Conservation (phyloP, 2,113 vertebrate genomes). For the Cyanocitta stelleri region DNA sequence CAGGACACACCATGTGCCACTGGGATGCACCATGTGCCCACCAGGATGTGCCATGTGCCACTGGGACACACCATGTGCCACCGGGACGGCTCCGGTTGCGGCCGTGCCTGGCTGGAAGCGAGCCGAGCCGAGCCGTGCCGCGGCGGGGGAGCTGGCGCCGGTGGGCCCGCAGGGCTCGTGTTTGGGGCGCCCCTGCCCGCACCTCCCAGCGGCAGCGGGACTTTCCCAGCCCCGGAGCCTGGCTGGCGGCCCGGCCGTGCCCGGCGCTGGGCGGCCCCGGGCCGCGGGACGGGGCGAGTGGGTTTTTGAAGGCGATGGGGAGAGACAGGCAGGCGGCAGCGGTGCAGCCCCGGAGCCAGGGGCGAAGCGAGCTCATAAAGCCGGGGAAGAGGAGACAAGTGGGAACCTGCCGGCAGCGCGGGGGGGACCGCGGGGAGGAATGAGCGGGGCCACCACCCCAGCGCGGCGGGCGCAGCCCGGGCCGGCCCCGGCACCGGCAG, state of each 20-base stretch:
- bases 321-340: constrained; percentile 59
- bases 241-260: constrained; percentile 43
- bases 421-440: constrained; percentile 14
- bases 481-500: not conserved
- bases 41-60: not conserved
- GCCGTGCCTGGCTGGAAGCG: not conserved
- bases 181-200: not conserved
- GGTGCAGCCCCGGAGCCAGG: constrained; percentile 43
- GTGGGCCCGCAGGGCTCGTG: not conserved
- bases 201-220: constrained; percentile 46
- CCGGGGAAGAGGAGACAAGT: constrained; percentile 25
- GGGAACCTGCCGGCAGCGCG: constrained; percentile 33
- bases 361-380: constrained; percentile 48
- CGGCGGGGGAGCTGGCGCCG: constrained; percentile 3
- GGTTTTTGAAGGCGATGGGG: constrained; percentile 53
- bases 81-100: not conserved
- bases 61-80: not conserved
- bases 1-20: too few species aligned
- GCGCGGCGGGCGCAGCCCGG: not conserved
- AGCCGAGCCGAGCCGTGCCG: not conserved
- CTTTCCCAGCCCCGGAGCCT: constrained; percentile 57
- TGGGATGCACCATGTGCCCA: not conserved
- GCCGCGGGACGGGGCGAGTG: constrained; percentile 26
- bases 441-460: constrained; percentile 36
- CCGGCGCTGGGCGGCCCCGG: constrained; percentile 9